A percentile compares a stretch with the other conserved stretches of the same genome.
Conservation (phyloP, 2,797 vertebrate species). For the Agapornis canus region DNA sequence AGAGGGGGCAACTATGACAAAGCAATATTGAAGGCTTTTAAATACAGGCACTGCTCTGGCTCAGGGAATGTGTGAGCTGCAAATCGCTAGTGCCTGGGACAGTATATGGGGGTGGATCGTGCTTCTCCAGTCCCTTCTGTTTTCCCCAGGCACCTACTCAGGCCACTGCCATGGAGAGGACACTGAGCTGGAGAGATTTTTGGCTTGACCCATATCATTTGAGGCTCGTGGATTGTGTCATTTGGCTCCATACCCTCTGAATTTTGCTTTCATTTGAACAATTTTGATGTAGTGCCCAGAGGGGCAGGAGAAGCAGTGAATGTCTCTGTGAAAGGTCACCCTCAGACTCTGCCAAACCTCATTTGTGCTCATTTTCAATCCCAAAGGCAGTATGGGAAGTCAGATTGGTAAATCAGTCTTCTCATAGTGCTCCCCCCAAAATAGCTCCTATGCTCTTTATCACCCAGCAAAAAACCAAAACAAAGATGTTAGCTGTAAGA, state of each 20-base stretch:
- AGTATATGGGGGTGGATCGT: neutral
- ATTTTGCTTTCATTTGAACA: neutral
- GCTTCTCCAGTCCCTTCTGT: neutral
- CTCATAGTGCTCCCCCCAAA: neutral
- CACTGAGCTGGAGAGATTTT: neutral
- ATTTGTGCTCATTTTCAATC: neutral
- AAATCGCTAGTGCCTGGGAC: neutral
- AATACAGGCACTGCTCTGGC: neutral
- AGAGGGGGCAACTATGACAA: neutral
- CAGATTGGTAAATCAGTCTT: neutral
- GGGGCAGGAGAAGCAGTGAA: neutral
- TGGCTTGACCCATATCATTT: neutral
- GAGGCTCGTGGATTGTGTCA: neutral
- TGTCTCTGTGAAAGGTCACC: neutral
- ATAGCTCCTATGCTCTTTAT: neutral
- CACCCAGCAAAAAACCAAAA: neutral
- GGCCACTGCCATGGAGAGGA: neutral
- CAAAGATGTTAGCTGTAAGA: neutral
- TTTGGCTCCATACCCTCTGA: neutral
- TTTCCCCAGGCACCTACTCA: neutral
- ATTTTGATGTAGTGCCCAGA: neutral
- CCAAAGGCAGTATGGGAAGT: neutral
- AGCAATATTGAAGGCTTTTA: neutral
- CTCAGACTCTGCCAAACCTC: conserved; percentile 4
- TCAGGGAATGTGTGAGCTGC: neutral